These are phyloP conservation scores for Henricia sp. DNA, from an alignment of 53 echinoderm and acorn worm species.

Conservation along the genomic window DNA sequence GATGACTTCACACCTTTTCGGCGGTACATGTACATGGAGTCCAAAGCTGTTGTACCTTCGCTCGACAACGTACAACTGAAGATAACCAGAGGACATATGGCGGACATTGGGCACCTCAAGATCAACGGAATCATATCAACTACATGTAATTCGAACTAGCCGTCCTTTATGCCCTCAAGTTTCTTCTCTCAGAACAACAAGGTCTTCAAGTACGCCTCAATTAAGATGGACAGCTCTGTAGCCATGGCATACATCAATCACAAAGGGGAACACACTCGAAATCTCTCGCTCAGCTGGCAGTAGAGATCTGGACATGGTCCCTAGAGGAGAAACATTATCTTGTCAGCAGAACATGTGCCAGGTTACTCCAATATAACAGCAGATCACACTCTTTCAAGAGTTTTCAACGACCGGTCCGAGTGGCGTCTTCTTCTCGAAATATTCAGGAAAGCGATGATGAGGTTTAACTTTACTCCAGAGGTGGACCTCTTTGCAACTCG, in stretches of 20 bases:
- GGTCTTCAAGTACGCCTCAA: not conserved
- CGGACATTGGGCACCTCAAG: not conserved
- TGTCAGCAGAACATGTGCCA: too few species aligned
- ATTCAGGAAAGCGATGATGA: not conserved
- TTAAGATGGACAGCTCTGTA: not conserved
- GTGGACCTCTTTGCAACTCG: constrained; percentile 1
- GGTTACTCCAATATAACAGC: too few species aligned
- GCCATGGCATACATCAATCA: not conserved
- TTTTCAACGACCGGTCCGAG: not conserved
- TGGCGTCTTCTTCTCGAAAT: not conserved
- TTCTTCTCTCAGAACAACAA: not conserved
- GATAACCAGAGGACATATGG: not conserved
- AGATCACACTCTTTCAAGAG: too few species aligned
- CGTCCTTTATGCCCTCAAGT: not conserved
- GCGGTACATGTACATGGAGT: constrained; percentile 26
- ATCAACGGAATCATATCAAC: not conserved
- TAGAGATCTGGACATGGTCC: too few species aligned
- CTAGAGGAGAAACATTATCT: too few species aligned
- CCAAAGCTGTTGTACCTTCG: constrained; percentile 13
- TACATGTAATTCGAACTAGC: not conserved
- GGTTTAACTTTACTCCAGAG: not conserved
- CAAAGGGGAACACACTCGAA: not conserved
- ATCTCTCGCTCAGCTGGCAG: too few species aligned
- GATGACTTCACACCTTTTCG: constrained; percentile 5
- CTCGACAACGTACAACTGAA: not conserved